Percentiles rank a stretch among this genome's conserved stretches.
phyloP scores from a whole-genome alignment of 1,140 invertebrate species.

The Apis mellifera region Amel_HAv3.1 CM009934.2:7063501-7064000 shows the following conservation, averaged over 20 bases:
- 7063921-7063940: constrained; percentile 59
- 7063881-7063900: constrained; percentile 33
- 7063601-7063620: not conserved
- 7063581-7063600: not conserved
- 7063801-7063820: not conserved
- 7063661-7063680: too few relatives aligned
- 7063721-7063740: too few relatives aligned
- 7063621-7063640: not conserved
- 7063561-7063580: not conserved
- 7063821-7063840: not conserved
- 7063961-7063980: constrained; percentile 53
- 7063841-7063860: not conserved
- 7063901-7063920: constrained; percentile 38
- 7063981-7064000: not conserved
- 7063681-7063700: too few relatives aligned
- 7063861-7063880: constrained; percentile 5
- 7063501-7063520: not conserved
- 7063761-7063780: not conserved
- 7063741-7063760: not conserved
- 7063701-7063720: too few relatives aligned
- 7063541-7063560: not conserved
- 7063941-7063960: constrained; percentile 43
- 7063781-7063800: too few relatives aligned
- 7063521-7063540: not conserved
- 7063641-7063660: not conserved